phyloP scores from a whole-genome alignment of 1,140 invertebrate species.

The Galleria mellonella region DNA sequence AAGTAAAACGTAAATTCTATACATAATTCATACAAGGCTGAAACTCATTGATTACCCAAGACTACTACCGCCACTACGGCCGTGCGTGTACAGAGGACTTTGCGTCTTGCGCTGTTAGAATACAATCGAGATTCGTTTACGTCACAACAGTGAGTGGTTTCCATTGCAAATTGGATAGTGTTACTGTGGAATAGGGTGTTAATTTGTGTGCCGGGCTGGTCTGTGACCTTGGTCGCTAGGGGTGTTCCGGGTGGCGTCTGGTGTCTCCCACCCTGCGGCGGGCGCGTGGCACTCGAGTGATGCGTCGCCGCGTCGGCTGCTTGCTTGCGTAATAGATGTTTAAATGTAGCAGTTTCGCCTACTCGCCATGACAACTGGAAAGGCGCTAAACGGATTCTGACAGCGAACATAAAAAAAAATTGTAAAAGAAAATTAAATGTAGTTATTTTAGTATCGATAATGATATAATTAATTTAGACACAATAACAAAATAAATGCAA shows the following conservation, averaged over 20 bases:
- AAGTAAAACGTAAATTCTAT: conserved; percentile 14
- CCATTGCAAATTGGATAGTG: not conserved
- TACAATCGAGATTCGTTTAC: not conserved
- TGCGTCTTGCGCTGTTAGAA: not conserved
- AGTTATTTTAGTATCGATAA: too few relatives aligned
- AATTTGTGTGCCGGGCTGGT: conserved; percentile 5
- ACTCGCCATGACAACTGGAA: not conserved
- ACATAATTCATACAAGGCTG: conserved; percentile 45
- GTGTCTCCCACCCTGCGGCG: not conserved
- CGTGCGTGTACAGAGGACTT: not conserved
- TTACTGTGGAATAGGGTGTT: not conserved
- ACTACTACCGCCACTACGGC: conserved; percentile 10
- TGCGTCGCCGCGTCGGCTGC: conserved; percentile 19
- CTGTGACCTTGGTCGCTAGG: conserved; percentile 35
- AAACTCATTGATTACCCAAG: conserved; percentile 47
- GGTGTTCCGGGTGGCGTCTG: conserved; percentile 9
- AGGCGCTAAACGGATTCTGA: too few relatives aligned
- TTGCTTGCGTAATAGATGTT: conserved; percentile 52
- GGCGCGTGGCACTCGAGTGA: conserved; percentile 5
- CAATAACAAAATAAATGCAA: too few relatives aligned
- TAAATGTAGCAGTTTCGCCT: conserved; percentile 8
- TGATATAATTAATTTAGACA: too few relatives aligned
- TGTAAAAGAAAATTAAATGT: too few relatives aligned
- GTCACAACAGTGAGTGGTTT: not conserved
- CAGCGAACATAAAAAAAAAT: too few relatives aligned